Evolutionary conservation across 1,140 invertebrate species (phyloP).

Genomic region (Andricus grossulariae): DNA sequence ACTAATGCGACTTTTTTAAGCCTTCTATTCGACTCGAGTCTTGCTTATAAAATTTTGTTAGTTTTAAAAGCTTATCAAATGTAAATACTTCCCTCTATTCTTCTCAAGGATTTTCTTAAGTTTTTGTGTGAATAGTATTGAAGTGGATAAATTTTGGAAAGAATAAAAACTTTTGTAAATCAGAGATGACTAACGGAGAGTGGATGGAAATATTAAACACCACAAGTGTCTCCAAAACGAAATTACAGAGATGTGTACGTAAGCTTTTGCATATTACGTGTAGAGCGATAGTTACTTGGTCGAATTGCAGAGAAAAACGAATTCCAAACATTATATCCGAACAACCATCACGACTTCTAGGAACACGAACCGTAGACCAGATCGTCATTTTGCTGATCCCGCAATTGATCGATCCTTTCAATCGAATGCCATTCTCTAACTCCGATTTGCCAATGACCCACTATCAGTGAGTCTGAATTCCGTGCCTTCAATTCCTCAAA

Average conservation of each 20-base stretch:
- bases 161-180: no score
- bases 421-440: constrained; percentile 38
- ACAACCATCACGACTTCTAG: constrained; percentile 44
- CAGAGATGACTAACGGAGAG: no score
- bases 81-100: no score
- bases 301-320: constrained; percentile 44
- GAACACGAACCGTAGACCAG: constrained; percentile 40
- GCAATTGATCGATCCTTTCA: constrained; percentile 45
- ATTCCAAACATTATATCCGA: constrained; percentile 45
- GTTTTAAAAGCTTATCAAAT: no score
- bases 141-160: no score
- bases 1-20: no score
- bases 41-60: no score
- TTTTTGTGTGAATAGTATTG: no score
- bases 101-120: no score
- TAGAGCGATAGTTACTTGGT: constrained; percentile 41
- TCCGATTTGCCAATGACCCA: constrained; percentile 15
- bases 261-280: constrained; percentile 34
- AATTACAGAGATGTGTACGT: background rate
- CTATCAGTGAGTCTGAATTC: constrained; percentile 13
- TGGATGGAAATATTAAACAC: no score
- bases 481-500: constrained; percentile 14
- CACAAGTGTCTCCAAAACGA: background rate
- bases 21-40: no score
- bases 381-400: constrained; percentile 43